A percentile compares a stretch with the other conserved stretches of the same genome.
Evolutionary conservation across 2,888 invertebrate species (phyloP).

Genomic region (Odontothrips loti): DNA sequence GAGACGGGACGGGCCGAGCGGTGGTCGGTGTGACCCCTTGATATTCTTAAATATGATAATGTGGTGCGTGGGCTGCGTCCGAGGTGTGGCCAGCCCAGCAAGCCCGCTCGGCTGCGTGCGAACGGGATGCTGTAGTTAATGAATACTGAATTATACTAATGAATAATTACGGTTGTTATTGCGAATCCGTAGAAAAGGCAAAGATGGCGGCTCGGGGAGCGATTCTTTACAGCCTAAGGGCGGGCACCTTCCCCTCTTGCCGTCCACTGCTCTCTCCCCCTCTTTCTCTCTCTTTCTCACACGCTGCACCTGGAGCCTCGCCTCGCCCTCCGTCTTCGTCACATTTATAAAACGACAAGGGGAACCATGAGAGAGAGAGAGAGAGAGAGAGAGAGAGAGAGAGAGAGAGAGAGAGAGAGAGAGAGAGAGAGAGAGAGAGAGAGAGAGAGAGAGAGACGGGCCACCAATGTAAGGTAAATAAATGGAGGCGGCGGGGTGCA

Average conservation of each 20-base stretch:
- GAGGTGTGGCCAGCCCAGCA: too few species aligned
- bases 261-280: background rate
- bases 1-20: too few species aligned
- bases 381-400: background rate
- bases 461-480: too few species aligned
- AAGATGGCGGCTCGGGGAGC: background rate
- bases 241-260: background rate
- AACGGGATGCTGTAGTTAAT: background rate
- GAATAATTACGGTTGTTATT: constrained; percentile 8
- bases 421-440: background rate
- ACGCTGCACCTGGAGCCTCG: background rate
- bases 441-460: too few species aligned
- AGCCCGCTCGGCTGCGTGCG: background rate
- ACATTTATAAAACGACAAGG: background rate
- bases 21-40: background rate
- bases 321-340: background rate
- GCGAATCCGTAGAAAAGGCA: background rate
- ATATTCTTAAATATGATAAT: background rate
- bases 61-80: background rate
- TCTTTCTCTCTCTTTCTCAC: background rate
- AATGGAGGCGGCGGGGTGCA: too few species aligned
- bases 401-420: background rate
- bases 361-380: background rate
- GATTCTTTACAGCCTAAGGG: background rate
- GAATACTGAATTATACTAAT: background rate